Percentiles rank a stretch among this genome's conserved stretches.
These are phyloP conservation scores for Strigamia transsilvanica DNA, from an alignment of 2,888 invertebrate genomes.

Conservation along the genomic window DNA sequence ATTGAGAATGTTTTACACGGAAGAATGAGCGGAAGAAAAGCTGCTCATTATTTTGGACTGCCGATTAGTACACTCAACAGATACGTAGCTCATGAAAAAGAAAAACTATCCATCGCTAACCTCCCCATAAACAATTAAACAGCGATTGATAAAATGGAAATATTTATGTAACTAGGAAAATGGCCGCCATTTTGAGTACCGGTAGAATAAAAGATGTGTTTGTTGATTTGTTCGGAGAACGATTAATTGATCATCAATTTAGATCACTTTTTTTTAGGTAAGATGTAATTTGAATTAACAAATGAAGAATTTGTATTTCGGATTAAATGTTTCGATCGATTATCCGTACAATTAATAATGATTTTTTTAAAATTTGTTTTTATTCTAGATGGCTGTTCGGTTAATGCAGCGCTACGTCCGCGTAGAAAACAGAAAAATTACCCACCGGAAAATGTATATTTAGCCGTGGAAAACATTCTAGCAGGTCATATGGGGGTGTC, in stretches of 20 bases:
- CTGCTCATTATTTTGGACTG: not conserved
- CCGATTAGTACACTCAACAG: slow-evolving; percentile 6
- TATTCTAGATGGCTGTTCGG: not conserved
- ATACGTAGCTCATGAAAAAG: not conserved
- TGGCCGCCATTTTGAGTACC: not conserved
- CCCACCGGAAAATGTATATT: not conserved
- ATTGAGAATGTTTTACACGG: not conserved
- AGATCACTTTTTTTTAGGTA: not conserved
- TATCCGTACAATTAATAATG: not conserved
- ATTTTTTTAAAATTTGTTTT: not conserved
- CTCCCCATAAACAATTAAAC: too few relatives aligned
- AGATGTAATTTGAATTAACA: too few relatives aligned
- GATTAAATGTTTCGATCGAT: too few relatives aligned
- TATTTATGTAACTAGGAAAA: too few relatives aligned
- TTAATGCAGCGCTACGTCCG: not conserved
- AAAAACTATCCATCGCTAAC: not conserved
- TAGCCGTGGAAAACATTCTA: not conserved
- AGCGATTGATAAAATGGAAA: too few relatives aligned
- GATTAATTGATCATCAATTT: too few relatives aligned
- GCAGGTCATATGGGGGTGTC: not conserved
- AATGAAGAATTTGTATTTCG: too few relatives aligned
- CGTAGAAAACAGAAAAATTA: not conserved
- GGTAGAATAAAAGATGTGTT: not conserved
- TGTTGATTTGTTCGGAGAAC: not conserved
- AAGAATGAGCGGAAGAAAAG: slow-evolving; percentile 1